Base-by-base conservation (phyloP, 2,888 invertebrate genomes). In the Hydrotaea cyrtoneurina region DNA sequence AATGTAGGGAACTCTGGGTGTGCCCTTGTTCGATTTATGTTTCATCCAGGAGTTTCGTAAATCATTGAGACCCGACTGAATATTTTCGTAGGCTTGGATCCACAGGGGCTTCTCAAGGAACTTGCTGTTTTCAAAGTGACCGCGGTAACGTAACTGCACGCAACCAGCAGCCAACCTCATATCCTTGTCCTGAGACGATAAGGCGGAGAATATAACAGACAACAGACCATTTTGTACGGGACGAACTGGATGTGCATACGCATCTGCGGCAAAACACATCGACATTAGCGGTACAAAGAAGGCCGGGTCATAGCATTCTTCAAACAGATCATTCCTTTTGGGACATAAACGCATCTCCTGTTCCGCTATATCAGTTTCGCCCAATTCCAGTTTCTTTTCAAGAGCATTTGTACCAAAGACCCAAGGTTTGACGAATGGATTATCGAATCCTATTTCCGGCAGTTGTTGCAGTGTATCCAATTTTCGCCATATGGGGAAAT, bases 231-330 rank as follows among this genome's bases (percentile, higher is more conserved):
- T 94, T 83, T 95, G 94, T 19, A 95, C 93, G 85, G 97, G 94
- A 91, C 94, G 94, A 88, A 95, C 94, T 80, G 96, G 95, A 19
- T 95, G 95, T 0, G 97, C 95, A 72, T 95, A 94, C 57, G 95
- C 95, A 86, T 96, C 96, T 4, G 96, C 95, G 0, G 95, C 94
- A 85, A 97, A 93, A 62, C 97, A 92, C 89, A 95, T 95, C 85
- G 95, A 94, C 90, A 98, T 94, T 11, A 97, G 91, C 0, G 97
- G 96, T 76, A 98, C 93, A 86, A 97, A 93, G 90, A 97, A 98
- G 31, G 95, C 93, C 0, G 98, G 96, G 92, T 98, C 98, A 88
- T 98, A 98, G 74, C 96, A 93, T 3, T 93, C 91, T 59, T 92
- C 90, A 74, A 89, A 89, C 21, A 90, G 66, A 15, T 88, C 87